Percentiles rank a stretch among this genome's conserved stretches.
These are phyloP conservation scores for Trididemnum nubilum DNA, from an alignment of 23 tunicate species.

Conservation along the genomic window DNA sequence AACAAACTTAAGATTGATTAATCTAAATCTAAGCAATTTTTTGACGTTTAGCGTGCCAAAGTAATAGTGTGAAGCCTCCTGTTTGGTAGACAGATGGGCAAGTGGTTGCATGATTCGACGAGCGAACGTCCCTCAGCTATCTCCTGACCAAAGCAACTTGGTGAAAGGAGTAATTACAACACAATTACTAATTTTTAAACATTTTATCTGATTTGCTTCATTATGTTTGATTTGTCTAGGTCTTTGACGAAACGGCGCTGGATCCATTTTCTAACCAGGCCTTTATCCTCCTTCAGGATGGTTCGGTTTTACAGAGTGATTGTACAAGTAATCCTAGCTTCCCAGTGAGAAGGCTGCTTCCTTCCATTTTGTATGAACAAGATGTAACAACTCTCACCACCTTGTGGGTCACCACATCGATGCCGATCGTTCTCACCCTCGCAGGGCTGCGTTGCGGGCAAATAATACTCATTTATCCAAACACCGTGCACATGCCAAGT, in stretches of 20 bases:
- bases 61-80: no score
- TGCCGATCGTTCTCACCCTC: constrained; percentile 27
- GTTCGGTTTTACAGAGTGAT: constrained; percentile 58
- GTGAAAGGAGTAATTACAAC: no score
- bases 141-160: no score
- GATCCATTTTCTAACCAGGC: constrained; percentile 39
- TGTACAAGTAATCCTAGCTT: constrained; percentile 60
- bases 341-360: constrained; percentile 40
- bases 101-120: no score
- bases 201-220: no score
- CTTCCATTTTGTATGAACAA: constrained; percentile 51
- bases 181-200: no score
- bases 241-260: constrained; percentile 46
- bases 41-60: no score
- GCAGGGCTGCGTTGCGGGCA: constrained; percentile 83
- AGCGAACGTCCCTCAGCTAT: no score
- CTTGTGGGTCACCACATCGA: constrained; percentile 3
- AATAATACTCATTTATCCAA: constrained; percentile 54
- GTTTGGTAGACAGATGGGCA: no score
- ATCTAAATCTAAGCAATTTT: no score
- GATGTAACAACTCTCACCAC: constrained; percentile 55
- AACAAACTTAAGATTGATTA: no score
- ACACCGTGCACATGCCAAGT: constrained; percentile 41
- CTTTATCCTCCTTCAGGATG: constrained; percentile 51
- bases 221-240: no score